A percentile compares a stretch with the other conserved stretches of the same genome.
Conservation (phyloP, 2,888 invertebrate species). For the Sepioteuthis lessoniana region DNA sequence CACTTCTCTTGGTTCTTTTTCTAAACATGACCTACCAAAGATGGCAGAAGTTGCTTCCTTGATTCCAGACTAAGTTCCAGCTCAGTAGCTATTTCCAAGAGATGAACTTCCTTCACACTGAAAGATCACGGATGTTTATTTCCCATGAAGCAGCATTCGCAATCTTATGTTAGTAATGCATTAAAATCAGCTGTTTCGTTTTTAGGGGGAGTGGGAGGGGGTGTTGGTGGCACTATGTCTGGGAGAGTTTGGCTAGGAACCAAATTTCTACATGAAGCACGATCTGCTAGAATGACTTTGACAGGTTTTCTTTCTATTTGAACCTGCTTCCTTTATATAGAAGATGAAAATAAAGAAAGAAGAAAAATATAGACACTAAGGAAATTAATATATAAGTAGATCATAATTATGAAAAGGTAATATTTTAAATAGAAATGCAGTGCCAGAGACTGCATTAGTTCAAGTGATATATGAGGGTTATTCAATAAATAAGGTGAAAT, state of each 20-base stretch:
- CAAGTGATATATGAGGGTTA: too few relatives aligned
- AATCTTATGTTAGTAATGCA: background rate
- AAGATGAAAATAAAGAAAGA: background rate
- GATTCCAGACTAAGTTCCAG: background rate
- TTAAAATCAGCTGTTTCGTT: background rate
- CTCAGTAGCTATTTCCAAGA: background rate
- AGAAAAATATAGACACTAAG: too few relatives aligned
- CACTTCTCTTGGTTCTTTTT: background rate
- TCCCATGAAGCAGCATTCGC: background rate
- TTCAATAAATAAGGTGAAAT: too few relatives aligned
- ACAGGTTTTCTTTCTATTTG: background rate
- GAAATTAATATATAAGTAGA: too few relatives aligned
- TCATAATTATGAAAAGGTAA: too few relatives aligned
- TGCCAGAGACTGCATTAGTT: too few relatives aligned
- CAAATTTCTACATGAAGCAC: background rate
- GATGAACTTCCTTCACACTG: background rate
- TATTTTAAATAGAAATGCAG: too few relatives aligned
- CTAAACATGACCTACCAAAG: constrained; percentile 33
- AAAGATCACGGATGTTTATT: constrained; percentile 33
- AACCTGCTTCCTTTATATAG: background rate
- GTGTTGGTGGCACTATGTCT: background rate
- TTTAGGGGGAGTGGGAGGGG: background rate
- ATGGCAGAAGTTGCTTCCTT: background rate
- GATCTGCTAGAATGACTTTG: constrained; percentile 3
- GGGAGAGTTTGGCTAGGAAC: background rate